Base-by-base conservation (phyloP, 2,113 vertebrate genomes). In the Bubo blakistoni region DNA sequence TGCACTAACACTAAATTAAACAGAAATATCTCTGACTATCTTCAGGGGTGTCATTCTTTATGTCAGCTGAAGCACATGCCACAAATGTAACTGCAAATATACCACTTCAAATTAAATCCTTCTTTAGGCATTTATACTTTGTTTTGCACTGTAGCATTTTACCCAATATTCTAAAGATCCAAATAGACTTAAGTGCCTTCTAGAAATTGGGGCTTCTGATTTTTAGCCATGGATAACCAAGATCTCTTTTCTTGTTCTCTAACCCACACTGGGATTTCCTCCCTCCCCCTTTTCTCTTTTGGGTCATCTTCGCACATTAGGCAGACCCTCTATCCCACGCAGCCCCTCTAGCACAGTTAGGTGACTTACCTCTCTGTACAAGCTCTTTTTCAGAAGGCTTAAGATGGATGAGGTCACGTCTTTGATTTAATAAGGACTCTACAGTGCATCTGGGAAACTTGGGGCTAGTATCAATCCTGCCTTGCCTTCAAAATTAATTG, bases 401-500 rank as follows among this genome's bases (percentile, higher is more conserved):
- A 91, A 87, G 61, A 93, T 58, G 66, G 78, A n/a, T 6, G 38
- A 86, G 38, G 19, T 26, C 34, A 77, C 25, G 46, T 44, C 40
- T 93, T 36, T 94, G 62, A 92, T 92, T 97, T 93, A 90, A 73
- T 90, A 91, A 92, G 16, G 29, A 62, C 49, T 89, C 25, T 65
- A 52, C 16, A 86, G 24, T 88, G 21, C 54, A 61, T 24, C 80
- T 96, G 61, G 69, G 40, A 90, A 95, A 94, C 16, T 38, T 30
- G 29, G 81, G 74, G 62, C 14, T 61, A 83, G 26, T 88, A 86
- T 93, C 66, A 92, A 40, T 95, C n/a, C 25, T 72, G 66, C 3
- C 55, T 65, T 90, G 42, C 51, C 44, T 86, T 95, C 63, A 92
- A 96, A 94, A 66, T 95, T 93, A 91, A 80, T 80, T 90, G 76